These are phyloP conservation scores for Amazonetta brasiliensis DNA, from an alignment of 2,797 vertebrate genomes.

Conservation along the genomic window DNA sequence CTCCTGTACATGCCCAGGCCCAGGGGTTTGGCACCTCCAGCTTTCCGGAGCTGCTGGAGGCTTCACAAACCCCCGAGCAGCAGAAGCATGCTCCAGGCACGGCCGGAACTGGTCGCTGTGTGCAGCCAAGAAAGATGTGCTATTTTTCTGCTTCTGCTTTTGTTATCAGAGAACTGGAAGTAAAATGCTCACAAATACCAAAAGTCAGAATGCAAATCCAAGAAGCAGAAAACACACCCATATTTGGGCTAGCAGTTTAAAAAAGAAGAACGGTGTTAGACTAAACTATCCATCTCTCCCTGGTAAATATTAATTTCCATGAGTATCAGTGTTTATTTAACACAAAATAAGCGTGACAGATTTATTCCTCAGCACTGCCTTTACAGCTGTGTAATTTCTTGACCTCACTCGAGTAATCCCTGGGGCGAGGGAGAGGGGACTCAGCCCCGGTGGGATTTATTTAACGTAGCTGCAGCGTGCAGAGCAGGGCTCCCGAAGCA, in stretches of 20 bases:
- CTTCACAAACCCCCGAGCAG: neutral
- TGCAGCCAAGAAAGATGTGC: neutral
- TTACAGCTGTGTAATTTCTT: neutral
- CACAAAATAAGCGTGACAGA: too few relatives aligned
- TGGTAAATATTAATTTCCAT: neutral
- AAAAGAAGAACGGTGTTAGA: neutral
- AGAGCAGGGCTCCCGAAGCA: neutral
- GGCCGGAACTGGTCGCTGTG: neutral
- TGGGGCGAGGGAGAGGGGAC: neutral
- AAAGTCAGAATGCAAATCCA: neutral
- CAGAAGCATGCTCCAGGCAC: neutral
- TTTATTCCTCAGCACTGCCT: neutral
- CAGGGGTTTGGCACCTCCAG: neutral
- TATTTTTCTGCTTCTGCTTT: neutral
- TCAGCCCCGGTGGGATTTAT: fast-evolving
- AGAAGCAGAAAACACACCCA: fast-evolving
- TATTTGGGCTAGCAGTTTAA: neutral
- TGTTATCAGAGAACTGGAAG: neutral
- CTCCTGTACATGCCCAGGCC: neutral
- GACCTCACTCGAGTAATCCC: neutral
- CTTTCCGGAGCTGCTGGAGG: neutral
- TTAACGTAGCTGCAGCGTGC: fast-evolving
- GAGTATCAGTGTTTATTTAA: neutral
- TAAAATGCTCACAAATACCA: neutral
- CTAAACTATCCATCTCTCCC: neutral